Evolutionary conservation across 2,888 invertebrate species (phyloP), one percentile per base, ranked within the genome.

Genomic region (Theristus sp.): DNA sequence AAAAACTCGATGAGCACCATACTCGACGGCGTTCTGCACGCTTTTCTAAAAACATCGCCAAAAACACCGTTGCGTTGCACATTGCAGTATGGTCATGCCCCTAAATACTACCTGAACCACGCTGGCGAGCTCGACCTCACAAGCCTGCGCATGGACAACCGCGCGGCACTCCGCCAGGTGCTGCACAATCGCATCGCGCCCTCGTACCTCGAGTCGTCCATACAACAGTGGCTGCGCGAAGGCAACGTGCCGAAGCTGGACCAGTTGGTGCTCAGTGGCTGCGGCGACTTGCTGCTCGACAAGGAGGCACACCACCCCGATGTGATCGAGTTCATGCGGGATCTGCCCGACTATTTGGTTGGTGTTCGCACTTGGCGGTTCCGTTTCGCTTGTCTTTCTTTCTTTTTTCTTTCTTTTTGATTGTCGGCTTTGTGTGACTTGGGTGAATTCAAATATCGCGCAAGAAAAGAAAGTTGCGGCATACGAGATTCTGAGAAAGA

Each of bases 181-280:
- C 63, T 73, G 17, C 72, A 73, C 60, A 71, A 70, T 54, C 65
- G 73, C 26, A 70, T 73, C 1, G 31, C 29, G 2, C 58, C 62
- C 2, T 66, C 65, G 31, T 67, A 68, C 52, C 57, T 66, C 60
- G 58, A 67, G 63, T 86, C 89, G 66, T 89, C 87, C 72, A 89
- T 93, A 65, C 81, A 90, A 67, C 90, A 90, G 79, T 93, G 91
- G 91, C 88, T 90, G 69, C 88, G 90, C 75, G 89, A 90, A 75
- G 83, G 86, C 75, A 88, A 90, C 76, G 81, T 90, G 74, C 82
- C 82, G 58, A 84, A 86, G 67, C 78, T 90, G 68, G 88, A 89
- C 76, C 84, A 85, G 71, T 86, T 89, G 2, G 81, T 90, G 59
- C 87, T 89, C 86, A 86, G 86, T 70, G 90, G 91, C 0, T 86